Base-by-base conservation (phyloP, 2,113 vertebrate genomes). In the Mormoops blainvillei region DNA sequence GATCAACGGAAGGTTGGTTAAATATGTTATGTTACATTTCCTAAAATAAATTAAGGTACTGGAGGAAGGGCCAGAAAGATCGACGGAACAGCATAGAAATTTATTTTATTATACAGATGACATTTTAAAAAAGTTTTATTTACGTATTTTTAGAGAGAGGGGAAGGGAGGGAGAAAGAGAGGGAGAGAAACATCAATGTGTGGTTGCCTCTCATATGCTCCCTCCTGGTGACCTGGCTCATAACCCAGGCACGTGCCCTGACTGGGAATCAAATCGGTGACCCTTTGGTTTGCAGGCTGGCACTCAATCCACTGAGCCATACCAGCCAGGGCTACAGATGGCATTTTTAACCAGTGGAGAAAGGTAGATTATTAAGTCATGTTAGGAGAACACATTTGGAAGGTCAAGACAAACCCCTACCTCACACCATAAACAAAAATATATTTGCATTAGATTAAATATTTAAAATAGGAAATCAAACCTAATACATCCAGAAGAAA, bases 401-500 rank as follows among this genome's bases (percentile, higher is more conserved):
- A 92, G 93, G 45, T 85, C 70, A 78, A 95, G n/a, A 71, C 24
- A 97, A 89, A 78, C 24, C 16, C 43, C 41, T 94, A 7, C 28
- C 63, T 94, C n/a, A 65, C 1, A n/a, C 18, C 45, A n/a, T 81
- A 88, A 94, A 73, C 52, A 88, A 85, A 84, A 88, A 41, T 87
- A 87, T 13, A 31, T 83, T 73, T 24, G 28, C 76, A 82, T 81
- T 88, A 71, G 20, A 68, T 67, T 68, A 83, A 90, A 56, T 80
- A 81, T 80, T 95, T 88, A 65, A 90, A 74, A 45, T 80, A 43
- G 65, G 43, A 76, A 91, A 81, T 94, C 58, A 94, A 87, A 52
- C 24, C 15, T 74, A 87, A 58, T 70, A n/a, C 41, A 3, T n/a
- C 26, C 26, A 94, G 70, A 83, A 91, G 63, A 77, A 96, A 93